Evolutionary conservation across 2,797 vertebrate genomes (phyloP).

Genomic region (Echeneis naucrates): DNA sequence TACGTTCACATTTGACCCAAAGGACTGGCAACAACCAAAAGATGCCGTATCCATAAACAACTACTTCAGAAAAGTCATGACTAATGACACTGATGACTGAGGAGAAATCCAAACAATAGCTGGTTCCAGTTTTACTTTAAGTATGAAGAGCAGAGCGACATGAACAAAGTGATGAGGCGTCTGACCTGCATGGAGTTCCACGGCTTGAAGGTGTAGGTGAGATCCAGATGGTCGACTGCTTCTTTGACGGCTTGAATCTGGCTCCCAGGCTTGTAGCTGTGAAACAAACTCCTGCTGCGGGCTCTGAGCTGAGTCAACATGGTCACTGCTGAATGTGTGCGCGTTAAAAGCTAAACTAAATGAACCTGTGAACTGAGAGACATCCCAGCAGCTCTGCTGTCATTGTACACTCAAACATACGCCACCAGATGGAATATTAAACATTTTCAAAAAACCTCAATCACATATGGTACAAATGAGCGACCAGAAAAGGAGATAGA

Average conservation of each 20-base stretch:
- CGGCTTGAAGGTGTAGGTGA: slow-evolving; percentile 67
- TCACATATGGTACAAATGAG: not conserved
- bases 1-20: not conserved
- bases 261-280: slow-evolving; percentile 71
- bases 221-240: slow-evolving; percentile 36
- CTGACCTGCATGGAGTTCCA: slow-evolving; percentile 82
- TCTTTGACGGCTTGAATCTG: slow-evolving; percentile 18
- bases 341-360: not conserved
- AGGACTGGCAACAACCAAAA: not conserved
- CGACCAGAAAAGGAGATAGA: too few species aligned
- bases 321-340: not conserved
- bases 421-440: not conserved
- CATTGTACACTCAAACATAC: not conserved
- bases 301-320: slow-evolving; percentile 69
- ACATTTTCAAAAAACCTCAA: not conserved
- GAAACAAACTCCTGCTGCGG: slow-evolving; percentile 80
- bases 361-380: not conserved
- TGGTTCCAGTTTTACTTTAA: not conserved
- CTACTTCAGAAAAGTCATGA: not conserved
- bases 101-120: not conserved
- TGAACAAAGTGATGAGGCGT: not conserved
- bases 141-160: not conserved
- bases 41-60: not conserved
- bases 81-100: not conserved
- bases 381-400: not conserved